These are phyloP conservation scores for Leptinotarsa tumamoca DNA, from an alignment of 2,888 invertebrate genomes.

Conservation along the genomic window DNA sequence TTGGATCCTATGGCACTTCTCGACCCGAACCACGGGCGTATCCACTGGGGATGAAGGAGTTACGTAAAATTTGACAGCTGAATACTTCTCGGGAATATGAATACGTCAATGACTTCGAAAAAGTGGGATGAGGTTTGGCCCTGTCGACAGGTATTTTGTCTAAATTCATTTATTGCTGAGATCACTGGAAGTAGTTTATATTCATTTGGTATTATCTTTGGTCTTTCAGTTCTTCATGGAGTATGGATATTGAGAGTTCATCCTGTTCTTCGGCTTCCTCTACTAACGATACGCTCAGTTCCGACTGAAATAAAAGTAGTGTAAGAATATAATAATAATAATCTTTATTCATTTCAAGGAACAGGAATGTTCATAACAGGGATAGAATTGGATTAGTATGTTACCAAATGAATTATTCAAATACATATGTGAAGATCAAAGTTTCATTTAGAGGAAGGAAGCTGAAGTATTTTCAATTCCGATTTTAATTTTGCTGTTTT, in stretches of 20 bases:
- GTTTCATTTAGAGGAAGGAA: too few species aligned
- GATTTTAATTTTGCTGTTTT: too few species aligned
- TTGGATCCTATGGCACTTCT: conserved; percentile 14
- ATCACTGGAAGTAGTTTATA: conserved; percentile 49
- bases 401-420: too few species aligned
- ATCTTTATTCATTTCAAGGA: too few species aligned
- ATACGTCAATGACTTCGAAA: not conserved
- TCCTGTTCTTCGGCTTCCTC: conserved; percentile 57
- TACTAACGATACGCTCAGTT: conserved; percentile 62
- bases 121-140: not conserved
- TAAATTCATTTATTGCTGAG: conserved; percentile 56
- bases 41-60: not conserved
- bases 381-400: too few species aligned
- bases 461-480: too few species aligned
- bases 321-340: too few species aligned
- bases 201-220: conserved; percentile 31
- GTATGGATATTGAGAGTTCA: conserved; percentile 49
- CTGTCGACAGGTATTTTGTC: not conserved
- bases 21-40: not conserved
- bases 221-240: conserved; percentile 46
- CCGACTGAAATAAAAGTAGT: conserved; percentile 57
- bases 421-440: too few species aligned
- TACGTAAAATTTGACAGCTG: not conserved
- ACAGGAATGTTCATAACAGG: too few species aligned
- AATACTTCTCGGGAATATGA: not conserved